Base-by-base conservation (phyloP, 2,797 vertebrate genomes). In the Danio jaintianensis region DNA sequence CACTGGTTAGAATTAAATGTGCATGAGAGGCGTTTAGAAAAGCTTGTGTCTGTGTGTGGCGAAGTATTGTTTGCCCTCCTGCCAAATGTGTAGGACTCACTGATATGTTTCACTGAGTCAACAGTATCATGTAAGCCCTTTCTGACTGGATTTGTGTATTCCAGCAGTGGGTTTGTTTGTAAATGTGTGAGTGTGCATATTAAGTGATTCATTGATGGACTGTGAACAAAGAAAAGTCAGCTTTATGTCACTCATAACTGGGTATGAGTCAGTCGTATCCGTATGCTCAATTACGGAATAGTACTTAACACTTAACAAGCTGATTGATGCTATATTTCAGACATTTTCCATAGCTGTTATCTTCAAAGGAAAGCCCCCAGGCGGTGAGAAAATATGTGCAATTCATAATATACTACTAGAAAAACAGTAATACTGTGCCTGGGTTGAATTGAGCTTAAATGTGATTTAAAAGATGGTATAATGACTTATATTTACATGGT, bases 131-230 rank as follows among this genome's bases (percentile, higher is more conserved):
- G 40, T 53, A 70, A 70, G 58, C 56, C 20, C 58, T 50, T 80
- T 74, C 43, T 67, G 52, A 74, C 71, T 67, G 62, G 18, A 75
- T 75, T 47, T 79, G 56, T 71, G 58, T 71, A 53, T 79, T 70
- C 56, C 67, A 52, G 45, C 77, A 70, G 36, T 77, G 61, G 29
- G 67, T 71, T 79, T 79, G 67, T 79, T 79, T 79, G 68, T 50
- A 43, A 62, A 75, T 75, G 77, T 69, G 75, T 63, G 45, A 52
- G 38, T 12, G 43, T 78, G 40, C 79, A 79, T 66, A 81, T 83
- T 62, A 42, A 71, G 58, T 63, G 58, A 61, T 53, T 71, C 45
- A 42, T 16, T 70, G 76, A 79, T 79, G 58, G 77, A 79, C 47
- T 62, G 67, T 70, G 59, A 79, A 79, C 67, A 63, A 71, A 63